These are phyloP conservation scores for Diarsia rubi DNA, from an alignment of 2,888 invertebrate species.

Conservation along the genomic window DNA sequence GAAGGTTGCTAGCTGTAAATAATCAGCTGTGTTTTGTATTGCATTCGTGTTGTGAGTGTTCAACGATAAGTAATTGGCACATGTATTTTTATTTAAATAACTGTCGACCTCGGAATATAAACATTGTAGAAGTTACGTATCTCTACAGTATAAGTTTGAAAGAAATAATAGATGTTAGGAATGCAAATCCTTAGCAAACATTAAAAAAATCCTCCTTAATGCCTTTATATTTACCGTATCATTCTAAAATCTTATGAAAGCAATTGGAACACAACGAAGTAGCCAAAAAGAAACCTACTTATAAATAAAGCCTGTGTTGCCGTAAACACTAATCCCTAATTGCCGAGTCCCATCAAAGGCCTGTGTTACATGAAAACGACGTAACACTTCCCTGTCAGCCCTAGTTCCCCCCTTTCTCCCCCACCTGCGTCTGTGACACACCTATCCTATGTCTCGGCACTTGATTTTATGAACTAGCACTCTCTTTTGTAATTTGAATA, in stretches of 20 bases:
- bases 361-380: constrained; percentile 26
- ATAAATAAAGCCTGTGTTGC: background rate
- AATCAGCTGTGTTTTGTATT: constrained; percentile 28
- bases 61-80: constrained; percentile 25
- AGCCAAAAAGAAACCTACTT: background rate
- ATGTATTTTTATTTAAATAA: constrained; percentile 17
- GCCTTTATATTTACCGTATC: too few relatives aligned
- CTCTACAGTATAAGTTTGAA: background rate
- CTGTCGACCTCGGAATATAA: constrained; percentile 12
- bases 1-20: constrained; percentile 7
- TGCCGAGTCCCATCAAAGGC: constrained; percentile 37
- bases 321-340: constrained; percentile 27
- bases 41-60: constrained; percentile 13
- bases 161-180: background rate
- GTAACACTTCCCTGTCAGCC: constrained; percentile 50
- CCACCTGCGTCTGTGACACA: constrained; percentile 44
- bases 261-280: background rate
- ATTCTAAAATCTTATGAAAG: background rate
- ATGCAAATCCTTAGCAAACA: constrained; percentile 4
- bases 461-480: constrained; percentile 68
- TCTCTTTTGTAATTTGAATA: constrained; percentile 65
- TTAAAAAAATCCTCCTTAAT: too few relatives aligned
- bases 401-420: constrained; percentile 24
- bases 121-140: constrained; percentile 16
- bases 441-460: constrained; percentile 57